These are phyloP conservation scores for Pachyrhynchus sulphureomaculatus DNA, from an alignment of 1,140 invertebrate genomes.

Conservation along the genomic window DNA sequence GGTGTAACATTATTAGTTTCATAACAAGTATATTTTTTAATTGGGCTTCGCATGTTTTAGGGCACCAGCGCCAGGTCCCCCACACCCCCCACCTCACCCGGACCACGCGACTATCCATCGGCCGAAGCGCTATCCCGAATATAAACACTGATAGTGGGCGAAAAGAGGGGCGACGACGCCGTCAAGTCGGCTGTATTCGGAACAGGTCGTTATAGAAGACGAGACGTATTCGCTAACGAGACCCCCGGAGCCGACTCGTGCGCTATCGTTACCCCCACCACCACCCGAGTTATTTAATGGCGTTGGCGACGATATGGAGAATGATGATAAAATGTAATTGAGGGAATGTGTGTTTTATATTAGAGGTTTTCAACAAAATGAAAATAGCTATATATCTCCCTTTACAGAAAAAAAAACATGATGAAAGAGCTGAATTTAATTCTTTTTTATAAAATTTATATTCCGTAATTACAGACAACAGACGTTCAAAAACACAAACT, in stretches of 20 bases:
- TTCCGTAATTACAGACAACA: too few species aligned
- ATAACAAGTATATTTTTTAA: too few species aligned
- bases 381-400: too few species aligned
- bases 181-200: conserved; percentile 6
- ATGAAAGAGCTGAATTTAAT: too few species aligned
- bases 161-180: conserved; percentile 23
- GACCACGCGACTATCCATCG: conserved; percentile 52
- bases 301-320: not conserved
- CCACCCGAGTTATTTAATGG: conserved; percentile 11
- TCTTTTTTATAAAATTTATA: too few species aligned
- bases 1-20: too few species aligned
- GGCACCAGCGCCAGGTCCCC: conserved; percentile 43
- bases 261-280: conserved; percentile 27
- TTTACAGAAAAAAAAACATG: too few species aligned
- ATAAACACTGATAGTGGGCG: conserved; percentile 61
- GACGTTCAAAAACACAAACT: too few species aligned
- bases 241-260: conserved; percentile 11
- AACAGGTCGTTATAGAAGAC: not conserved
- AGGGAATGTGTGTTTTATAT: too few species aligned
- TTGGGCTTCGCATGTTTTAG: conserved; percentile 3
- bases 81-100: conserved; percentile 41
- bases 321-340: not conserved
- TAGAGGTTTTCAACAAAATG: too few species aligned
- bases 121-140: conserved; percentile 60
- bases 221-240: conserved; percentile 26